phyloP scores from a whole-genome alignment of 2,888 invertebrate genomes.

The Amiota mariae region DNA sequence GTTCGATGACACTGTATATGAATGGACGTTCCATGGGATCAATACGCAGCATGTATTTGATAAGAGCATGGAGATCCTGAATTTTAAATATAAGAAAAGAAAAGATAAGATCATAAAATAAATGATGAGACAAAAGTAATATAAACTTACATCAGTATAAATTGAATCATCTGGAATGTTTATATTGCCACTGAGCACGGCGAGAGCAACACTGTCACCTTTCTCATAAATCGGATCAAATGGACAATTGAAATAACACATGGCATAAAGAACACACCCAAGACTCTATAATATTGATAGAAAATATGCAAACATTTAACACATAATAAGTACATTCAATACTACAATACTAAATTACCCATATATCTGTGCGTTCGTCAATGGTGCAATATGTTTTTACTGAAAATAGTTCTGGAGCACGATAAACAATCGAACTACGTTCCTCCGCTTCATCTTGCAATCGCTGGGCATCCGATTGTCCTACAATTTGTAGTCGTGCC shows the following conservation, averaged over 20 bases:
- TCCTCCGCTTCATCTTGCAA: constrained; percentile 88
- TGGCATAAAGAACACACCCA: constrained; percentile 88
- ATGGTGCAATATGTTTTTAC: constrained; percentile 87
- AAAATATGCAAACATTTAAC: not conserved
- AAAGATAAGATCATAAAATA: not conserved
- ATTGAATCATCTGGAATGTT: constrained; percentile 81
- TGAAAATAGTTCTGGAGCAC: constrained; percentile 90
- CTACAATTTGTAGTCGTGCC: constrained; percentile 79
- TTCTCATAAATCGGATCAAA: constrained; percentile 88
- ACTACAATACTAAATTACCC: constrained; percentile 74
- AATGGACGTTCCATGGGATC: constrained; percentile 85
- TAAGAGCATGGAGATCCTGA: constrained; percentile 79
- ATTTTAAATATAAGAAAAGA: not conserved
- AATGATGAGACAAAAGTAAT: no score
- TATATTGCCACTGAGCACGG: constrained; percentile 84
- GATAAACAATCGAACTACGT: constrained; percentile 89
- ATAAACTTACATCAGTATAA: constrained; percentile 75
- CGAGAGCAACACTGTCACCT: constrained; percentile 90
- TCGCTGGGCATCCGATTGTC: constrained; percentile 80
- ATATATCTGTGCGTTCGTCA: constrained; percentile 89
- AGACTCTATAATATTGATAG: constrained; percentile 78
- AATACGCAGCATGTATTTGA: constrained; percentile 82
- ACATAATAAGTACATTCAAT: not conserved
- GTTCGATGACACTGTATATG: constrained; percentile 81
- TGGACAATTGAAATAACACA: constrained; percentile 89